A percentile compares a stretch with the other conserved stretches of the same genome.
These are phyloP conservation scores for Anguilla rostrata DNA, from an alignment of 2,113 vertebrate genomes.

Conservation along the genomic window DNA sequence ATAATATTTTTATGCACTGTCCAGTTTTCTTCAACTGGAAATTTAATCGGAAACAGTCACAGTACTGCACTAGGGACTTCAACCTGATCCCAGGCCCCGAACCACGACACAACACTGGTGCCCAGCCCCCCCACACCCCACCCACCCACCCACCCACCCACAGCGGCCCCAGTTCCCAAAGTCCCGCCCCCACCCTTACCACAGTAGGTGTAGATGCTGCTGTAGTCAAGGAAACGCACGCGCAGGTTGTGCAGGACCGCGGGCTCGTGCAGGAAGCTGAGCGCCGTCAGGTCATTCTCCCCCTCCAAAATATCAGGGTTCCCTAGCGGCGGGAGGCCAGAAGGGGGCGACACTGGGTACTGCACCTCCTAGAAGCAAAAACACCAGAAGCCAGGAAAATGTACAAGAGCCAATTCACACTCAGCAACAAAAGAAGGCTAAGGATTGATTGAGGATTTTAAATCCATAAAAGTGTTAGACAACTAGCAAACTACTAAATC, in stretches of 20 bases:
- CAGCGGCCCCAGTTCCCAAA: neutral
- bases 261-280: constrained; percentile 76
- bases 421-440: too few relatives aligned
- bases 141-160: constrained; percentile 3
- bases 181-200: constrained; percentile 52
- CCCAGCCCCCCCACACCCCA: neutral
- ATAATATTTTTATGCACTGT: too few relatives aligned
- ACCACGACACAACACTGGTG: neutral
- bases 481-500: too few relatives aligned
- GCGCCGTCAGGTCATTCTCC: constrained; percentile 69
- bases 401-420: too few relatives aligned
- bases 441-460: too few relatives aligned
- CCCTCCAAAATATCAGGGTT: constrained; percentile 74
- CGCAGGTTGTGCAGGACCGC: constrained; percentile 76
- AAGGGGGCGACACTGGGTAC: constrained; percentile 43
- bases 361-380: constrained; percentile 49
- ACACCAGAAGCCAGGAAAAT: too few relatives aligned
- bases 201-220: constrained; percentile 76
- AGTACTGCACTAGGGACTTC: neutral
- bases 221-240: constrained; percentile 74
- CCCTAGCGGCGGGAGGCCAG: constrained; percentile 67
- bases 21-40: neutral
- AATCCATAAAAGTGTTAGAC: too few relatives aligned
- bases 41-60: neutral
- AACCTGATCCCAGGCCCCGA: neutral